These are phyloP conservation scores for Ondatra zibethicus DNA, from an alignment of 2,113 vertebrate species.

Conservation along the genomic window DNA sequence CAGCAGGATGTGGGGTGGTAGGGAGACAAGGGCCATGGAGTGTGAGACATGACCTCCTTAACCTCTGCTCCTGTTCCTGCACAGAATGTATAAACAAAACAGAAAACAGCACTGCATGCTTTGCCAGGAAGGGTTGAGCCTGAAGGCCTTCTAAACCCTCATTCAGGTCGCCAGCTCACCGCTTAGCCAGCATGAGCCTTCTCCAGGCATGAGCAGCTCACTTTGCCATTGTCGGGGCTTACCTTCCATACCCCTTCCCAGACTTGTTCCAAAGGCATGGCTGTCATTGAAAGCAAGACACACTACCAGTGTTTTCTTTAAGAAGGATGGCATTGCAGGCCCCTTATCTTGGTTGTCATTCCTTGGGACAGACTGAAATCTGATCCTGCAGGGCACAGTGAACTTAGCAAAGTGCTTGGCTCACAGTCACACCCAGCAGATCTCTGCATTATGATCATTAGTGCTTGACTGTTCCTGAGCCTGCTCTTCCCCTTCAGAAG, in stretches of 20 bases:
- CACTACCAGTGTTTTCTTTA: neutral
- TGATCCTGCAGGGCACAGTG: rapidly evolving
- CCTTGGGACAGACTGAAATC: neutral
- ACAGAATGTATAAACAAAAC: neutral
- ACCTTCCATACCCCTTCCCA: neutral
- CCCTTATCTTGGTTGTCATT: neutral
- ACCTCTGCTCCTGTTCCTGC: neutral
- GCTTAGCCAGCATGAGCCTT: neutral
- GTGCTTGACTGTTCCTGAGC: neutral
- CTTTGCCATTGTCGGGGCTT: neutral
- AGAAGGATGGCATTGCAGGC: neutral
- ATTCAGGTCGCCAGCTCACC: too few relatives aligned
- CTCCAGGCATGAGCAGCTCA: neutral
- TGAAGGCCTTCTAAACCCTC: neutral
- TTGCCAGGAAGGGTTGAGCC: neutral
- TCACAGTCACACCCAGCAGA: neutral
- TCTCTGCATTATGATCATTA: neutral
- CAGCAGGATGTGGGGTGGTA: too few relatives aligned
- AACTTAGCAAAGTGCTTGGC: neutral
- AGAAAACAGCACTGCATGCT: neutral
- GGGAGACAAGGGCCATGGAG: too few relatives aligned
- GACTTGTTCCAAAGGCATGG: neutral
- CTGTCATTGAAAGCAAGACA: neutral
- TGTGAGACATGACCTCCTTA: neutral
- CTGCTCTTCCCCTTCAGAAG: neutral